These are phyloP conservation scores for Drosophila neonasuta DNA, from an alignment of 2,888 invertebrate species.

Conservation along the genomic window DNA sequence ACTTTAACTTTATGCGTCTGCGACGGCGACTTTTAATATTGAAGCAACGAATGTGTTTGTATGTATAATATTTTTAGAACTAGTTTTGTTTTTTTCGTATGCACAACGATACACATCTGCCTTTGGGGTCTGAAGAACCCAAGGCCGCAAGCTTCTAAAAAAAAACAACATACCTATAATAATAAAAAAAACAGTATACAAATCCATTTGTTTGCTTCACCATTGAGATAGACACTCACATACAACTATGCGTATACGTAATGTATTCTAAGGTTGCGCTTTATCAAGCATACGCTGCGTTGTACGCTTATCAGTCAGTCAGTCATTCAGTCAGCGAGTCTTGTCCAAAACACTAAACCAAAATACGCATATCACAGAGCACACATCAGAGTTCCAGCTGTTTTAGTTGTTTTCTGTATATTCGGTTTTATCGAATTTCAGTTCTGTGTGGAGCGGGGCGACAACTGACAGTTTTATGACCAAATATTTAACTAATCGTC, in stretches of 20 bases:
- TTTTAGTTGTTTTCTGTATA: not conserved
- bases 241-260: slow-evolving; percentile 50
- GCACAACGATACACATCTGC: slow-evolving; percentile 37
- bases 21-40: slow-evolving; percentile 13
- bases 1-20: slow-evolving; percentile 11
- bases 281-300: slow-evolving; percentile 64
- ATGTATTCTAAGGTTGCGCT: slow-evolving; percentile 54
- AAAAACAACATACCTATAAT: not conserved
- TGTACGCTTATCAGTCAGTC: slow-evolving; percentile 49
- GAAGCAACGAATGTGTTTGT: slow-evolving; percentile 48
- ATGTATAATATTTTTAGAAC: slow-evolving; percentile 56
- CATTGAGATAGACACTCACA: slow-evolving; percentile 15
- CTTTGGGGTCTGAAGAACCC: slow-evolving; percentile 31
- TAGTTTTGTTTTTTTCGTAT: slow-evolving; percentile 53
- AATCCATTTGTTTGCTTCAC: slow-evolving; percentile 31
- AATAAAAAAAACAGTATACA: slow-evolving; percentile 8
- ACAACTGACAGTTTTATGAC: slow-evolving; percentile 14
- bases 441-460: slow-evolving; percentile 12
- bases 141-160: slow-evolving; percentile 47
- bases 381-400: slow-evolving; percentile 14
- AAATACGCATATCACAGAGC: not conserved
- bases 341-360: slow-evolving; percentile 5
- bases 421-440: not conserved
- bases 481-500: slow-evolving; percentile 23
- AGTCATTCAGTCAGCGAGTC: not conserved